Evolutionary conservation across 2,888 invertebrate genomes (phyloP), one percentile per base, ranked within the genome.

Genomic region (Auanema freiburgensis): DNA sequence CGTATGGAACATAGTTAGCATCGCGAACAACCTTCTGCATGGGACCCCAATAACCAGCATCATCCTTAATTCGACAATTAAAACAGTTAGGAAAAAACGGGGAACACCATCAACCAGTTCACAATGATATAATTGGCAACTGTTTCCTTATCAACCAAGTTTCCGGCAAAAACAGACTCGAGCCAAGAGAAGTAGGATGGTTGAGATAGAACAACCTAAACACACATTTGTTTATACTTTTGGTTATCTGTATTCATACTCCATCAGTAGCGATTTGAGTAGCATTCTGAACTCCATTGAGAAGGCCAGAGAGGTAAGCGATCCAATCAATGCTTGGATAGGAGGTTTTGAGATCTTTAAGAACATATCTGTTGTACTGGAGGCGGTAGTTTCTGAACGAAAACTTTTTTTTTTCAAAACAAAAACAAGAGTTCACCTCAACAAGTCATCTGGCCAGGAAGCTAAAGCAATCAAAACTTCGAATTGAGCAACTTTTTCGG

Each of bases 121-220:
- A 69, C 56, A 16, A 74, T 71, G 63, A 79, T 74, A 58, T 76
- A 79, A 63, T 79, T 78, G 52, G 72, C 76, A 11, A 79, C 57
- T 16, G 66, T 69, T 0, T 68, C 66, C 1, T 43, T 12, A 43
- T 63, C 59, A 41, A 63, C 59, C 10, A 46, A 55, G 12, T 67
- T 40, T 4, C 70, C 74, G 12, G 65, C 59, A 50, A 78, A 71
- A 14, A 78, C 67, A n/a, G 71, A 65, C 67, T 78, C 73, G 10
- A 80, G 57, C 66, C 76, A 75, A 42, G 73, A 69, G 49, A 78
- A 72, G 61, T 79, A 80, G 2, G 76, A 63, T n/a, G 80, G 80
- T 57, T 77, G 67, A 4, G 66, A 64, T 40, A 80, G 63, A 42
- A 79, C 66, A 40, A 72, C 60, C 72, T 74, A 33, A 67, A 62